A percentile compares a stretch with the other conserved stretches of the same genome.
phyloP scores from a whole-genome alignment of 2,797 vertebrate species.

The Spatula clypeata region DNA sequence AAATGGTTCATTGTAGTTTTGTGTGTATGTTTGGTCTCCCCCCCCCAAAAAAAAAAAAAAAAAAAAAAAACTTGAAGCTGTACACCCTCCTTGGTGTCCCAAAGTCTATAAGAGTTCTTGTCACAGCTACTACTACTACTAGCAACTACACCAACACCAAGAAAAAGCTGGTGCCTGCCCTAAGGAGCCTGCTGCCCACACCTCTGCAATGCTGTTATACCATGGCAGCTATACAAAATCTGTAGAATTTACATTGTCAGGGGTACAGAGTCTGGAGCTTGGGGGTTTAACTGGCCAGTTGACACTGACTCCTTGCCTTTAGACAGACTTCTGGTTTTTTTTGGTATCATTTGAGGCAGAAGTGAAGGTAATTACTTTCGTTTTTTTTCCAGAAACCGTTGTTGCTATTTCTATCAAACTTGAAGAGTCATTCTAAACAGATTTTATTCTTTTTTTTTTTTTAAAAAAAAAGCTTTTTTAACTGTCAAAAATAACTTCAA shows the following conservation, averaged over 20 bases:
- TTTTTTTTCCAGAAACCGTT: not conserved
- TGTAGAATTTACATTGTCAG: not conserved
- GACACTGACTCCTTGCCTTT: not conserved
- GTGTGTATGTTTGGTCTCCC: too few relatives aligned
- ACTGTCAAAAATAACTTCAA: accelerated
- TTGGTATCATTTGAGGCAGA: too few relatives aligned
- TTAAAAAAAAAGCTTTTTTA: not conserved
- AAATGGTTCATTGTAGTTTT: accelerated
- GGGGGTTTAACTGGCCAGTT: not conserved
- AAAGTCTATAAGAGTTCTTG: not conserved
- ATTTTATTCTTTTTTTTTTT: not conserved
- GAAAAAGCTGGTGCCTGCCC: not conserved
- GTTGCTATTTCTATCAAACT: accelerated
- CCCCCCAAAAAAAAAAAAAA: too few relatives aligned
- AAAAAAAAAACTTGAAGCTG: too few relatives aligned
- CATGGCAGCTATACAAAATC: accelerated
- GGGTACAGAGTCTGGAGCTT: not conserved
- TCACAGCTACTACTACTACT: not conserved
- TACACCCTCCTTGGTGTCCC: accelerated
- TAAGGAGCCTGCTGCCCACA: not conserved
- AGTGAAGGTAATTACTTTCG: not conserved
- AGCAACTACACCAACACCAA: too few relatives aligned
- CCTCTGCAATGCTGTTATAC: not conserved
- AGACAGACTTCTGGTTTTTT: not conserved
- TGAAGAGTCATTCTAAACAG: not conserved